Conservation (phyloP, 2,888 invertebrate genomes). For the Chamaedrilus cognettii region DNA sequence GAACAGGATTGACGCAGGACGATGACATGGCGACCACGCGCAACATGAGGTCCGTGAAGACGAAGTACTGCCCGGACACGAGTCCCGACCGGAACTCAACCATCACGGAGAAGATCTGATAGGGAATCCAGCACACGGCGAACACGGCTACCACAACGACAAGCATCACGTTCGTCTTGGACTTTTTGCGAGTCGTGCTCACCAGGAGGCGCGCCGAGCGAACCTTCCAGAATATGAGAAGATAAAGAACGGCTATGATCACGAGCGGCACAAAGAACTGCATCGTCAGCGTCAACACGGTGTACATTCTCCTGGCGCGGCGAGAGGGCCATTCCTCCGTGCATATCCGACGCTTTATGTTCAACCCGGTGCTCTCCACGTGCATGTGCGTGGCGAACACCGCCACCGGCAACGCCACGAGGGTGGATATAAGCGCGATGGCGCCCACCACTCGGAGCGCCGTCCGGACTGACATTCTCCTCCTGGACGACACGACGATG, state of each 20-base stretch:
- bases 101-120: conserved; percentile 49
- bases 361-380: conserved; percentile 41
- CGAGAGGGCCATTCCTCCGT: conserved; percentile 48
- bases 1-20: conserved; percentile 56
- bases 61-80: conserved; percentile 22
- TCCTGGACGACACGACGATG: conserved; percentile 50
- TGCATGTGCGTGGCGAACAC: conserved; percentile 62
- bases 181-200: conserved; percentile 25
- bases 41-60: conserved; percentile 48
- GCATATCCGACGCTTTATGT: conserved; percentile 44
- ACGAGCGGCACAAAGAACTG: conserved; percentile 53
- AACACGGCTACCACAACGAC: conserved; percentile 54
- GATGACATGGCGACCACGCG: conserved; percentile 57
- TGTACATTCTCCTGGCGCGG: conserved; percentile 44
- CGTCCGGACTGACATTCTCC: conserved; percentile 45
- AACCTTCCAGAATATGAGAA: conserved; percentile 48
- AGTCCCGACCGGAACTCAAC: conserved; percentile 41
- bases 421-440: conserved; percentile 46
- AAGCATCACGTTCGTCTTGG: conserved; percentile 52
- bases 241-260: conserved; percentile 49
- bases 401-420: conserved; percentile 62
- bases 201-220: conserved; percentile 42
- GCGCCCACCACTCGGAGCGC: conserved; percentile 46
- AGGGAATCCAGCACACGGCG: conserved; percentile 55
- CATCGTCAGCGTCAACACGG: conserved; percentile 45